Base-by-base conservation (phyloP, 2,113 vertebrate species). In the Leuciscus idus region DNA sequence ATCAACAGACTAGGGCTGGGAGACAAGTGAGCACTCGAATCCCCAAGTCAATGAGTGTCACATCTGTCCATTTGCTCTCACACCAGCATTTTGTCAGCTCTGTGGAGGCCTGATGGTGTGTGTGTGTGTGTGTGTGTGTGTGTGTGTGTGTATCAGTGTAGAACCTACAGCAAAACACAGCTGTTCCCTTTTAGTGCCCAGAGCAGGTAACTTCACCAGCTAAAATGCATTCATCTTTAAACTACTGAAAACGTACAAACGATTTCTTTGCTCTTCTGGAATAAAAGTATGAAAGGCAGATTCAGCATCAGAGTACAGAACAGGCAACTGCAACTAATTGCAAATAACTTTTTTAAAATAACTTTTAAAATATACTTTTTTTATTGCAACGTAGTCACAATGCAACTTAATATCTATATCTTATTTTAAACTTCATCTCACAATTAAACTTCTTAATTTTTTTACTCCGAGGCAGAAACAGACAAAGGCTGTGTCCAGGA, bases 51-150 rank as follows among this genome's bases (percentile, higher is more conserved):
- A 89, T 87, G 87, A 87, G 84, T 88, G 92, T 83, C 91, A 91
- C 94, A 94, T 93, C 94, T 95, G 94, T 90, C 90, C 84, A 76
- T 73, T 62, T n/a, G 74, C 83, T 70, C 85, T 90, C 90, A 90
- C 66, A 79, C 75, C 77, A 81, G 81, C 19, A 52, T 57, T 68
- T 59, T 52, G 48, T 79, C 66, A 28, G 66, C 81, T 81, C 89
- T 77, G 55, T 77, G 64, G 61, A 74, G 50, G 59, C 17, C n/a
- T 81, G 75, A 48, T 52, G 10, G 43, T 48, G 72, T 73, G 77
- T 82, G 79, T 50, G 39, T 48, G 72, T 73, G 77, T 82, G 79
- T 50, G 72, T 48, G 39, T 73, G 77, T 82, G 79, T 52, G 48
- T 11, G 62, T 78, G 74, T 85, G 30, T 81, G 55, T 74, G 74